Evolutionary conservation across 2,113 vertebrate species (phyloP).

Genomic region (Kryptolebias marmoratus): DNA sequence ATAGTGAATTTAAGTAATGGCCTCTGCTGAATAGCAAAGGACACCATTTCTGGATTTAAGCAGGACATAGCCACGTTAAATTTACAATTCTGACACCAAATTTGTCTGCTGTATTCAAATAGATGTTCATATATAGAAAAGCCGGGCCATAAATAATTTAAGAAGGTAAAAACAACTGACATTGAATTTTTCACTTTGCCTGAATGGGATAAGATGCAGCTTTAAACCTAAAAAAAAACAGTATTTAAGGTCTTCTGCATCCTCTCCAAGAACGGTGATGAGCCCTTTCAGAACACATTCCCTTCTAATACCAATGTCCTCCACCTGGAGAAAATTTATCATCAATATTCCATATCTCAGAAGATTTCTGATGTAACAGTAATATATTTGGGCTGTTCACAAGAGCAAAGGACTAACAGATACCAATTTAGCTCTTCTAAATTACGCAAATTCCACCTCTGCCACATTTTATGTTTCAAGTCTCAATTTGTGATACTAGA

Average conservation of each 20-base stretch:
- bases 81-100: conserved; percentile 2
- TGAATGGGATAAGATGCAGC: background rate
- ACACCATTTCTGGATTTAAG: background rate
- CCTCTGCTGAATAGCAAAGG: too few relatives aligned
- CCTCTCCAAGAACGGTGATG: conserved; percentile 21
- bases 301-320: conserved; percentile 4
- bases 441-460: too few relatives aligned
- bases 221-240: conserved; percentile 13
- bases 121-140: background rate
- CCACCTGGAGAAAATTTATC: background rate
- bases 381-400: too few relatives aligned
- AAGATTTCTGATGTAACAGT: too few relatives aligned
- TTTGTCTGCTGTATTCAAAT: background rate
- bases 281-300: conserved; percentile 19
- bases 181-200: background rate
- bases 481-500: too few relatives aligned
- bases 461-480: too few relatives aligned
- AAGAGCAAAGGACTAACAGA: too few relatives aligned
- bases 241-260: conserved; percentile 19
- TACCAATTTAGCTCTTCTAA: too few relatives aligned
- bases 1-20: too few relatives aligned
- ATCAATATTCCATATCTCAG: too few relatives aligned
- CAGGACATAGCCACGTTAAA: background rate
- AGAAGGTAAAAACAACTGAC: background rate
- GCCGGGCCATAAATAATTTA: conserved; percentile 2